Conservation (phyloP, 2,888 invertebrate species). For the Serripes groenlandicus region DNA sequence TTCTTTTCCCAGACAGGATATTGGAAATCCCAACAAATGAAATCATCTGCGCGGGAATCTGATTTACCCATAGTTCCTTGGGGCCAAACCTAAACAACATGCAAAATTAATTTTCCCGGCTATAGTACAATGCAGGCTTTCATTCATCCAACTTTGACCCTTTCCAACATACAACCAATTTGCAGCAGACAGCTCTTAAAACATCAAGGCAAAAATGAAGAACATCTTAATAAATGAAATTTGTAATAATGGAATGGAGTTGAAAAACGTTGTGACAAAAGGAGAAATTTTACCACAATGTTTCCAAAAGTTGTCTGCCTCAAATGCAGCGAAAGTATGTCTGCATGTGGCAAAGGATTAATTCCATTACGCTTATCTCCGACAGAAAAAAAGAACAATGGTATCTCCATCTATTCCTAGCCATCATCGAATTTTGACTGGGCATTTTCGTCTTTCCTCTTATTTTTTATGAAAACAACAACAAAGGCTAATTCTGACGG, state of each 20-base stretch:
- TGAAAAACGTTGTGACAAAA: no score
- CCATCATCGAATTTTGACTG: not conserved
- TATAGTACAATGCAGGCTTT: conserved; percentile 16
- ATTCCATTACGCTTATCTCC: conserved; percentile 20
- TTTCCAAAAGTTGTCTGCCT: no score
- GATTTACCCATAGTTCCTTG: conserved; percentile 24
- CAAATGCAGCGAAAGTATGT: no score
- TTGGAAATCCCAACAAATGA: conserved; percentile 29
- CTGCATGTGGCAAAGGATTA: no score
- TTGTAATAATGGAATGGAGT: no score
- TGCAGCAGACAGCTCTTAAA: no score
- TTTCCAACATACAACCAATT: no score
- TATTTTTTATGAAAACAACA: not conserved
- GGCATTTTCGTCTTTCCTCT: not conserved
- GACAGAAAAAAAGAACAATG: conserved; percentile 12
- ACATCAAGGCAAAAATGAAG: no score
- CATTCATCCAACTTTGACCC: conserved; percentile 1
- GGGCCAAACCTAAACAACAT: conserved; percentile 18
- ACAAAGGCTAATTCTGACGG: not conserved
- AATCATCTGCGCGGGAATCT: conserved; percentile 25
- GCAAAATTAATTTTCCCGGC: conserved; percentile 26
- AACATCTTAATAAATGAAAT: no score
- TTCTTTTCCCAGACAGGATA: conserved; percentile 24
- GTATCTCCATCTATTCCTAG: not conserved
- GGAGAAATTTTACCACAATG: no score